phyloP scores from a whole-genome alignment of 2,888 invertebrate genomes.

The Hecatera dysodea region DNA sequence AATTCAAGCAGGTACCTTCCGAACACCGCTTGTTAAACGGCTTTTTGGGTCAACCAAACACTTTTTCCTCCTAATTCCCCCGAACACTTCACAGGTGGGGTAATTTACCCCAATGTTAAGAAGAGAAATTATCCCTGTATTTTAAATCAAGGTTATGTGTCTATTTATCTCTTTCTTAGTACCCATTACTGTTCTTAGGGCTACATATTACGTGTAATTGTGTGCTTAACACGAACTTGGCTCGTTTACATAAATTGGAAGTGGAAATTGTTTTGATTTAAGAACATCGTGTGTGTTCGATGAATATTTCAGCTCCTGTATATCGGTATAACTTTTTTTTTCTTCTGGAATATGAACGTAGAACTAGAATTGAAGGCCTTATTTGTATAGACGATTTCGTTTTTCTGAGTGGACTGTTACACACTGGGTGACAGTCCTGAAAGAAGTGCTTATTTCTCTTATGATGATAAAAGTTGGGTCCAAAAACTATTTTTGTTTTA shows the following conservation, averaged over 20 bases:
- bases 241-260: slow-evolving; percentile 61
- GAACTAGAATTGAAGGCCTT: background rate
- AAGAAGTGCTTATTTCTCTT: too few relatives aligned
- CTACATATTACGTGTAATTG: slow-evolving; percentile 56
- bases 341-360: background rate
- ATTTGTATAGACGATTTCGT: too few relatives aligned
- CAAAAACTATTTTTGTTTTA: too few relatives aligned
- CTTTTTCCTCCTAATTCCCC: slow-evolving; percentile 30
- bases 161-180: slow-evolving; percentile 61
- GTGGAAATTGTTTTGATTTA: slow-evolving; percentile 53
- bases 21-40: background rate
- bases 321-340: background rate
- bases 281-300: slow-evolving; percentile 16
- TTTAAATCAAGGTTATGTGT: slow-evolving; percentile 60
- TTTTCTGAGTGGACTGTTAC: too few relatives aligned
- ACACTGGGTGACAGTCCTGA: too few relatives aligned
- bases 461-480: too few relatives aligned
- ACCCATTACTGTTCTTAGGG: slow-evolving; percentile 50
- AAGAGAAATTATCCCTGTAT: slow-evolving; percentile 48
- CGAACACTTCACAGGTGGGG: slow-evolving; percentile 45
- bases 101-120: slow-evolving; percentile 44
- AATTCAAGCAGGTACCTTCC: background rate
- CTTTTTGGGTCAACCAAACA: too few relatives aligned
- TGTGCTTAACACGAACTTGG: slow-evolving; percentile 54
- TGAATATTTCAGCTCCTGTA: background rate